Evolutionary conservation across 2,888 invertebrate species (phyloP).

Genomic region (Encarsia formosa): DNA sequence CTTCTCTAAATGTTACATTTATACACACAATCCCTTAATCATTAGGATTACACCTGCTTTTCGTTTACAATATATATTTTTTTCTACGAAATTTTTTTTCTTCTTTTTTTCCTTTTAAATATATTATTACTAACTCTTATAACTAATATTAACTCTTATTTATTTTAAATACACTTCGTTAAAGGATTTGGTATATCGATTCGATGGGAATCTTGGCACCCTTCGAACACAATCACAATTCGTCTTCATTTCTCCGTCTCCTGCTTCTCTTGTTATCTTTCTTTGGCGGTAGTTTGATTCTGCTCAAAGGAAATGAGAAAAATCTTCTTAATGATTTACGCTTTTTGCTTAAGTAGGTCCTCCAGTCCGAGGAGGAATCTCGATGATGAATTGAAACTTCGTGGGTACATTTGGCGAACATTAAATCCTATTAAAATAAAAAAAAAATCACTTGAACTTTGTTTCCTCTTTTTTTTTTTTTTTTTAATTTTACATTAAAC

Average conservation of each 20-base stretch:
- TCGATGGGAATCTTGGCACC: slow-evolving; percentile 5
- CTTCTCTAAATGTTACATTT: slow-evolving; percentile 28
- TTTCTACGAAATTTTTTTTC: slow-evolving; percentile 7
- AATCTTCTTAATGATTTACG: slow-evolving; percentile 48
- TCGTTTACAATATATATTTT: slow-evolving; percentile 3
- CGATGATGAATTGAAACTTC: slow-evolving; percentile 25
- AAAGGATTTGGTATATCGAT: slow-evolving; percentile 27
- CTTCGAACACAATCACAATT: slow-evolving; percentile 25
- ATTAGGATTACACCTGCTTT: slow-evolving; percentile 24
- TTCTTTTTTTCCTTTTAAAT: slow-evolving; percentile 7
- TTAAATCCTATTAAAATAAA: slow-evolving; percentile 29
- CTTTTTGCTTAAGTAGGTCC: slow-evolving; percentile 44
- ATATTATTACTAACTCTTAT: slow-evolving; percentile 13
- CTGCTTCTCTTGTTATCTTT: slow-evolving; percentile 33
- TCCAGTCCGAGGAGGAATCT: slow-evolving; percentile 34
- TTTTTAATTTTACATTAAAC: too few relatives aligned
- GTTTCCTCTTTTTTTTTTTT: not conserved
- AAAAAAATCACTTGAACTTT: not conserved
- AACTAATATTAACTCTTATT: slow-evolving; percentile 6
- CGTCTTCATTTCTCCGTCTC: slow-evolving; percentile 16
- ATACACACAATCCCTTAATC: slow-evolving; percentile 24
- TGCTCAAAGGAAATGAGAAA: slow-evolving; percentile 49
- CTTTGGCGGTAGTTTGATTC: slow-evolving; percentile 50
- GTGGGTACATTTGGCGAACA: slow-evolving; percentile 33
- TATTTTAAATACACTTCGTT: slow-evolving; percentile 14